phyloP scores from a whole-genome alignment of 2,888 invertebrate species.

The Synergus japonicus region DNA sequence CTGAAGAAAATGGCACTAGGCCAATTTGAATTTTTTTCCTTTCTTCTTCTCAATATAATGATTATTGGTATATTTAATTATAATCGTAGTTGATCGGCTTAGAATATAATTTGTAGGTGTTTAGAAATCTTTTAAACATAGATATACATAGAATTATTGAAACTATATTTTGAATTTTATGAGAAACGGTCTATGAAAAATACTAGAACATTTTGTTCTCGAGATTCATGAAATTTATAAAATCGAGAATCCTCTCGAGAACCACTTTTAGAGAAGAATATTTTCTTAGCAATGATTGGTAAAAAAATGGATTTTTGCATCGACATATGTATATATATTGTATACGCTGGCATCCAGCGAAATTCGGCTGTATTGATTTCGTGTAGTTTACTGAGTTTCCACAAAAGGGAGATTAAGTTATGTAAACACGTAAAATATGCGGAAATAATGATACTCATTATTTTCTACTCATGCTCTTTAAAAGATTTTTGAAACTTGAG shows the following conservation, averaged over 20 bases:
- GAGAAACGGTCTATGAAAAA: not conserved
- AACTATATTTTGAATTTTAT: not conserved
- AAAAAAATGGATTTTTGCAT: conserved; percentile 31
- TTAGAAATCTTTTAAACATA: not conserved
- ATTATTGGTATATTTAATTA: not conserved
- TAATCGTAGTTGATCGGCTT: not conserved
- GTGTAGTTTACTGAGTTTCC: not conserved
- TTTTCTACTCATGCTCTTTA: not conserved
- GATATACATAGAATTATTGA: not conserved
- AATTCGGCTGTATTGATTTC: conserved; percentile 25
- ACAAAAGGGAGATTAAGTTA: conserved; percentile 5
- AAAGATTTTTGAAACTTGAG: not conserved
- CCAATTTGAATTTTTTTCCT: not conserved
- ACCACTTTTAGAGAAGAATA: not conserved
- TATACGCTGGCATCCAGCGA: not conserved
- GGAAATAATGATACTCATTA: not conserved
- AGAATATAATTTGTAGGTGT: not conserved
- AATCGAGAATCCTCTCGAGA: not conserved
- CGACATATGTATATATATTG: conserved; percentile 20
- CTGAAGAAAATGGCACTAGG: conserved; percentile 6
- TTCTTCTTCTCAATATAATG: not conserved
- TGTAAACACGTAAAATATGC: not conserved
- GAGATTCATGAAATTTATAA: not conserved
- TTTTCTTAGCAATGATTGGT: conserved; percentile 18
- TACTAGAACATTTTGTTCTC: not conserved